A percentile compares a stretch with the other conserved stretches of the same genome.
Conservation (phyloP, 1,140 invertebrate species). For the Caenorhabditis elegans region DNA sequence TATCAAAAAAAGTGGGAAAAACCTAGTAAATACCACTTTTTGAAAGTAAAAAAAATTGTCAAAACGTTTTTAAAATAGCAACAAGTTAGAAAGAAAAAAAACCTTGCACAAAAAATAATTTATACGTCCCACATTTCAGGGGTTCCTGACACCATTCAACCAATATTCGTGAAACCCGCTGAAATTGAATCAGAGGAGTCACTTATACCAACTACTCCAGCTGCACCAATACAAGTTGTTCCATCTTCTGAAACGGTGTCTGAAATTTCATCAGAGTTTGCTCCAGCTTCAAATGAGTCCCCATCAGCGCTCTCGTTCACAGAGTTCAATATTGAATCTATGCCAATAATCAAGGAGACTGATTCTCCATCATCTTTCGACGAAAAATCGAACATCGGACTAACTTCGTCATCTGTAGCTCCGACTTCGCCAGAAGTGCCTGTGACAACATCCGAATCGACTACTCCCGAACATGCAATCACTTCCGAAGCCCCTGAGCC, state of each 20-base stretch:
- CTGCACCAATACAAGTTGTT: neutral
- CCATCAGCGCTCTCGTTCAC: neutral
- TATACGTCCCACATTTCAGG: too few species aligned
- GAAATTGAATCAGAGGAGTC: neutral
- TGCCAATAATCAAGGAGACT: neutral
- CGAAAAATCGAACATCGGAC: too few species aligned
- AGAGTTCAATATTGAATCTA: neutral
- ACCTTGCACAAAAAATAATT: too few species aligned
- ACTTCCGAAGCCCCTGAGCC: neutral
- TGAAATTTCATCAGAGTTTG: neutral
- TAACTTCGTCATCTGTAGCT: neutral
- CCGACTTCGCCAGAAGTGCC: neutral
- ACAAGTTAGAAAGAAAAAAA: too few species aligned
- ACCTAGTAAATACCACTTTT: too few species aligned
- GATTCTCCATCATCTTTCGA: neutral
- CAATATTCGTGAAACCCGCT: neutral
- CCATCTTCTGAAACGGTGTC: neutral
- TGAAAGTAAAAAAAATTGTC: too few species aligned
- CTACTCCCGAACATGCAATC: neutral
- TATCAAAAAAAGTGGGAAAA: too few species aligned
- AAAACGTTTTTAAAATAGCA: too few species aligned
- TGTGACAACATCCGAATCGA: neutral
- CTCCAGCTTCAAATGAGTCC: neutral
- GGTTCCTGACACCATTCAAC: neutral
- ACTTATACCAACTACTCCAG: neutral